These are phyloP conservation scores for Anomalospiza imberbis DNA, from an alignment of 2,797 vertebrate species.

Conservation along the genomic window DNA sequence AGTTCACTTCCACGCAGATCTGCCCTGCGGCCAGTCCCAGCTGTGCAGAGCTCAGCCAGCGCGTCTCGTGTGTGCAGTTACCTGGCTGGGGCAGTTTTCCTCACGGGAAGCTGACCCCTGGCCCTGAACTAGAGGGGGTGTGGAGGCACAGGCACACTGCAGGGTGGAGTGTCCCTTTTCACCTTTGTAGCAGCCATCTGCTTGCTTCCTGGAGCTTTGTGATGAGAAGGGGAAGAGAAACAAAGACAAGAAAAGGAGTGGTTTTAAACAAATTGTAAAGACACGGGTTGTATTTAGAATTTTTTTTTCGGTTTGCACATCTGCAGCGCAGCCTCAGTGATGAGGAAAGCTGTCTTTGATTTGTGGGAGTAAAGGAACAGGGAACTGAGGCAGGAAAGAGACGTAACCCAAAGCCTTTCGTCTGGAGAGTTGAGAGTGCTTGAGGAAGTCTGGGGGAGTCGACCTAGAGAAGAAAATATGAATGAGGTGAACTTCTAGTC, in stretches of 20 bases:
- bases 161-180: neutral
- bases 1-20: neutral
- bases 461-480: neutral
- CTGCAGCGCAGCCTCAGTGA: neutral
- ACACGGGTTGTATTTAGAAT: neutral
- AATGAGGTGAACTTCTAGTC: neutral
- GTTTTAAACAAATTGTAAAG: neutral
- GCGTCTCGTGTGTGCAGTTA: rapidly evolving
- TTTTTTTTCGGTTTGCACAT: rapidly evolving
- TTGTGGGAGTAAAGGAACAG: neutral
- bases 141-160: neutral
- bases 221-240: neutral
- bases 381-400: neutral
- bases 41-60: neutral
- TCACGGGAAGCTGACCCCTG: neutral
- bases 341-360: neutral
- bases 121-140: neutral
- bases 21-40: neutral
- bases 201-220: neutral
- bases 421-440: neutral
- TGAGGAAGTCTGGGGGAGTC: neutral
- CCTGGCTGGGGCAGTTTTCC: neutral
- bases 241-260: neutral
- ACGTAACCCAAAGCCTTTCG: neutral
- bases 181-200: neutral